Conservation (phyloP, 2,797 vertebrate species). For the Brotula barbata region DNA sequence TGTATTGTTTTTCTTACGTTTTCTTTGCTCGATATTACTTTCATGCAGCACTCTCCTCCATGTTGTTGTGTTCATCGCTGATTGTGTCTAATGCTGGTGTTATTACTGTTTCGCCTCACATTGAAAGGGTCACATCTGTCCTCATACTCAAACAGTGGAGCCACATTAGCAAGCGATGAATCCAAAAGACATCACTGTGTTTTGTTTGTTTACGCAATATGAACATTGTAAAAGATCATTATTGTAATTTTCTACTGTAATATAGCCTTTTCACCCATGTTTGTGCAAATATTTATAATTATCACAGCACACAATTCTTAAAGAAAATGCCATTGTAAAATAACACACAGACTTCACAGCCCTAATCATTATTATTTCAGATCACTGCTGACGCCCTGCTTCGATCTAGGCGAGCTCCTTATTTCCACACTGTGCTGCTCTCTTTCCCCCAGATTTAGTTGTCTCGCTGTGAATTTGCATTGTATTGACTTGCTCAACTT, state of each 20-base stretch:
- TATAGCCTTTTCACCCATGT: slow-evolving; percentile 56
- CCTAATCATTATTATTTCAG: slow-evolving; percentile 33
- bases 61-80: slow-evolving; percentile 63
- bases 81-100: slow-evolving; percentile 59
- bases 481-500: slow-evolving; percentile 3
- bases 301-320: slow-evolving; percentile 53
- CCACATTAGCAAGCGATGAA: slow-evolving; percentile 64
- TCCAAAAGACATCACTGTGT: slow-evolving; percentile 14
- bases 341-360: slow-evolving; percentile 29
- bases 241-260: slow-evolving; percentile 68
- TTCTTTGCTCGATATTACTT: slow-evolving; percentile 48
- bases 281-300: slow-evolving; percentile 68
- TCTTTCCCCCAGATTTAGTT: slow-evolving; percentile 12
- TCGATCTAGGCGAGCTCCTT: background rate
- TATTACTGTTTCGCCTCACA: slow-evolving; percentile 36
- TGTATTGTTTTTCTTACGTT: slow-evolving; percentile 40
- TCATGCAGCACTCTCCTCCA: slow-evolving; percentile 33
- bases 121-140: slow-evolving; percentile 45
- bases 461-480: slow-evolving; percentile 11
- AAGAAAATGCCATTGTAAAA: slow-evolving; percentile 40
- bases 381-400: slow-evolving; percentile 15
- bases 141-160: slow-evolving; percentile 58
- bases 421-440: slow-evolving; percentile 7
- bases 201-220: slow-evolving; percentile 57
- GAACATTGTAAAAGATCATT: slow-evolving; percentile 65